Evolutionary conservation across 2,113 vertebrate genomes (phyloP), one percentile per base, ranked within the genome.

Genomic region (Tyrannus savana): DNA sequence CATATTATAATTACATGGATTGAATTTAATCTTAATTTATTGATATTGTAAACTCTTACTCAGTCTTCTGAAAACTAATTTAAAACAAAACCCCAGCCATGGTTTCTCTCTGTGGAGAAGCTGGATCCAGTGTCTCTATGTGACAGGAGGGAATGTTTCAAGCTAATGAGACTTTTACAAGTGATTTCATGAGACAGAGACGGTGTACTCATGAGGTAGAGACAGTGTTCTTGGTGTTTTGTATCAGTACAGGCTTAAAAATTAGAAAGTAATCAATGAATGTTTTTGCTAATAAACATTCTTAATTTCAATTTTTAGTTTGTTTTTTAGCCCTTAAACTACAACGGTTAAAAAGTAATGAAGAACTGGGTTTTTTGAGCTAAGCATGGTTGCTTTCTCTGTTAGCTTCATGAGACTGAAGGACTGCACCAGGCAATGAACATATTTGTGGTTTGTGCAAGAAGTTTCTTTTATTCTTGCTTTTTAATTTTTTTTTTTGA

Each of bases 161-260:
- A 81, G 25, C 10, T 71, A 22, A 33, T 47, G 44, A 25, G 35
- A 50, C 31, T 81, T 67, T 8, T 67, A 17, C 33, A 39, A 37
- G 3, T 62, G 19, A 31, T 84, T 84, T 90, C 11, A 42, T 7
- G 5, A 41, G 44, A 42, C 6, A 8, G 39, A 41, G 39, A 41
- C 39, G 13, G 39, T 41, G 39, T 41, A 41, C 39, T 41, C 39
- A 41, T 41, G 39, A 41, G 30, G 3, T 37, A 41, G 60, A 67
- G 50, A 7, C 42, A 30, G 12, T 46, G 23, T 42, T 85, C n/a
- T 53, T 47, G 15, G 18, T 75, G 44, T 30, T 71, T 82, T 60
- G 4, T 55, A 30, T 56, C 2, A 1, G 2, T 37, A 41, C 41
- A 0, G 1, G 23, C 18, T 60, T 59, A 52, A 59, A 82, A 59